Evolutionary conservation across 2,113 vertebrate species (phyloP).

Genomic region (Pluvianellus socialis): DNA sequence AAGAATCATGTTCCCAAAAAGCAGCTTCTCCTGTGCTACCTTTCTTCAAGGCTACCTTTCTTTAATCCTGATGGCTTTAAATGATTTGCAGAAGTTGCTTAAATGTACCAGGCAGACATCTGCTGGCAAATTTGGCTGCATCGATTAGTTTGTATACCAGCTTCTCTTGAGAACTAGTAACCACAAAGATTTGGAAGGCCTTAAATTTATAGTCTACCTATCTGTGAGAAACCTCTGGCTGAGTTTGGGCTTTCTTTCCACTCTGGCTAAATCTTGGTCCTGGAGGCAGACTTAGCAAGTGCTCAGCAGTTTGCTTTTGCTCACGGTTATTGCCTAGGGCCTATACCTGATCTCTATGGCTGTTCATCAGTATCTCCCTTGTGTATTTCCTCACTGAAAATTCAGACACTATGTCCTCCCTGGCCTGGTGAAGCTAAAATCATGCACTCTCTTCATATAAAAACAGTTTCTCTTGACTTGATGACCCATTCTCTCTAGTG

Average conservation of each 20-base stretch:
- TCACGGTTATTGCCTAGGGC: neutral
- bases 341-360: rapidly evolving
- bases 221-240: neutral
- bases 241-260: neutral
- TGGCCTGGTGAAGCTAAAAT: neutral
- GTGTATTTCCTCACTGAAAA: neutral
- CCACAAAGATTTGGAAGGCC: neutral
- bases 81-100: neutral
- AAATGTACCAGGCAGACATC: neutral
- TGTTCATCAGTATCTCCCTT: neutral
- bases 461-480: neutral
- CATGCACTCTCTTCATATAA: neutral
- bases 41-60: neutral
- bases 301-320: neutral
- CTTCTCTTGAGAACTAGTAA: neutral
- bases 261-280: neutral
- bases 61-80: neutral
- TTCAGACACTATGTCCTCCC: neutral
- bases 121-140: neutral
- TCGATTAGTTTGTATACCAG: neutral
- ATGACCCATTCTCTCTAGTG: neutral
- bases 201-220: neutral
- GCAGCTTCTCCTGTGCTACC: neutral
- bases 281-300: neutral
- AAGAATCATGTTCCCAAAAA: neutral